A percentile compares a stretch with the other conserved stretches of the same genome.
phyloP scores from a whole-genome alignment of 92 coral and sea anemone species.

The Actinostola sp. region DNA sequence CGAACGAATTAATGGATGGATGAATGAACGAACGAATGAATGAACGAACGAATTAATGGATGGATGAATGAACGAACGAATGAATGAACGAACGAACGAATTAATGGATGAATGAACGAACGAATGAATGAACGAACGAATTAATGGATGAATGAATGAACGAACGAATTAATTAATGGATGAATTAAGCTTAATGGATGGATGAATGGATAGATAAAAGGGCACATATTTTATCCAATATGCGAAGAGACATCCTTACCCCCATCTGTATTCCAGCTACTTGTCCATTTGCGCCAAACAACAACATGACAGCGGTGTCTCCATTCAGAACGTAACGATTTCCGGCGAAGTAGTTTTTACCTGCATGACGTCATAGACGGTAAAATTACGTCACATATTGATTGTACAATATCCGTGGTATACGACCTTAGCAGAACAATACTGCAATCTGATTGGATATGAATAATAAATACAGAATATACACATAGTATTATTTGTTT shows the following conservation, averaged over 20 bases:
- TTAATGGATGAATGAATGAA: no score
- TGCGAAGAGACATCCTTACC: slow-evolving; percentile 40
- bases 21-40: no score
- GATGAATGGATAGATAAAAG: not conserved
- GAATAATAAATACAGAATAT: no score
- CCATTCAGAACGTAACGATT: slow-evolving; percentile 85
- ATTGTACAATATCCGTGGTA: not conserved
- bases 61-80: no score
- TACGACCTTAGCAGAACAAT: not conserved
- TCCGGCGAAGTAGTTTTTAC: slow-evolving; percentile 68
- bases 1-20: no score
- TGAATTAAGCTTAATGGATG: not conserved
- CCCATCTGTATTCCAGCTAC: slow-evolving; percentile 97
- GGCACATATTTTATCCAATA: not conserved
- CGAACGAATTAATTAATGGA: no score
- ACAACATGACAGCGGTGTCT: slow-evolving; percentile 86
- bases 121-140: no score
- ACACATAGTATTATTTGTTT: no score
- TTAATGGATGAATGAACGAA: no score
- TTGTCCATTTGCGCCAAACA: slow-evolving; percentile 82
- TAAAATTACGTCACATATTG: not conserved
- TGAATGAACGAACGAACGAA: no score
- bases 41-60: no score
- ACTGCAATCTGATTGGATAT: not conserved
- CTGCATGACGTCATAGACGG: slow-evolving; percentile 25